Base-by-base conservation (phyloP, 2,113 vertebrate species). In the Gadus macrocephalus region DNA sequence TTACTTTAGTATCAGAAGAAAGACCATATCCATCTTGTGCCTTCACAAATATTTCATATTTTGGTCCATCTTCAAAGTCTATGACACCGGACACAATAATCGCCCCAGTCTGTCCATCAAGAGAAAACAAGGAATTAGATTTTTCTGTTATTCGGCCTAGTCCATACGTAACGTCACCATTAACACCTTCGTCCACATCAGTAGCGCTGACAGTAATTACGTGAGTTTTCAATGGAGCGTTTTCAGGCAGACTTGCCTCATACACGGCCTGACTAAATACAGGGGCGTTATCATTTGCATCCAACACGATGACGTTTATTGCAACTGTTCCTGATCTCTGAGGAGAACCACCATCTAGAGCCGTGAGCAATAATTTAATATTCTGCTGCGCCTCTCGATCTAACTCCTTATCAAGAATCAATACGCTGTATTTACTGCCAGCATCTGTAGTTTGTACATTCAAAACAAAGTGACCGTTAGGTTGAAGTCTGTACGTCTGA, bases 1-100 rank as follows among this genome's bases (percentile, higher is more conserved):
- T 20, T 7, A 93, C 75, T 70, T 88, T 91, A 1, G 86, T 81
- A 72, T 87, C 82, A 1, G 90, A 90, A 0, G 80, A 72, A 0
- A 93, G 78, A 11, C 89, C 90, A 16, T 84, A 75, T 0, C 78
- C 78, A 71, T 95, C 94, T 72, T 87, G 86, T 12, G 90, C 92
- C 69, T 88, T 84, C 2, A 94, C 59, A 15, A 82, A 81, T 8
- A 95, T 25, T 75, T 95, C 93, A 89, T 91, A 89, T 0, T 77
- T 75, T 0, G 15, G 67, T 0, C 53, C 71, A 0, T 74, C 79
- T 70, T 95, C 94, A 79, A 87, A 93, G 66, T 95, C 93, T 5
- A 94, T 67, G 3, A 22, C 4, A 6, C 80, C 85, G 1, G 4
- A 69, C 0, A 88, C 81, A 61, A 56, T 61, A 61, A 95, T 88